Evolutionary conservation across 2,888 invertebrate species (phyloP).

Genomic region (Pyrrhia umbra): DNA sequence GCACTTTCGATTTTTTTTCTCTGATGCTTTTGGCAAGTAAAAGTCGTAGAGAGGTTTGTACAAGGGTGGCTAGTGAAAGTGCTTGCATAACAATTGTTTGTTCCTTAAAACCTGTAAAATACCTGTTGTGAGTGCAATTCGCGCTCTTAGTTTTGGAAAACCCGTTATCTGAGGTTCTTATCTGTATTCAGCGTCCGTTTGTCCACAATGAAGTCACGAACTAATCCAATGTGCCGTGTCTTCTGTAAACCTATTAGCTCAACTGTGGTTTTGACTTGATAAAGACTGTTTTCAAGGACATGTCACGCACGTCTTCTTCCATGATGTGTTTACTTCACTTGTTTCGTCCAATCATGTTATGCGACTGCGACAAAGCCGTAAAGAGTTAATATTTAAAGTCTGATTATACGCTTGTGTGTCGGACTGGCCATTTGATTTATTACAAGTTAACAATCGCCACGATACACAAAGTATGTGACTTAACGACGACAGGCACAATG

Average conservation of each 20-base stretch:
- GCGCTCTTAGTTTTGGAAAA: constrained; percentile 33
- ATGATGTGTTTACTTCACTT: constrained; percentile 18
- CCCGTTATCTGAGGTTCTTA: constrained; percentile 54
- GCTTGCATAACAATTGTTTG: constrained; percentile 69
- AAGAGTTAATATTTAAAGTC: constrained; percentile 12
- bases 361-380: not conserved
- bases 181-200: constrained; percentile 65
- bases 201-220: constrained; percentile 78
- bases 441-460: constrained; percentile 16
- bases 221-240: constrained; percentile 65
- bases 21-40: constrained; percentile 70
- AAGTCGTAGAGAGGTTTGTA: constrained; percentile 69
- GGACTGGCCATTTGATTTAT: constrained; percentile 16
- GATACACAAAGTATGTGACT: not conserved
- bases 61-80: constrained; percentile 73
- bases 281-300: constrained; percentile 46
- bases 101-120: constrained; percentile 63
- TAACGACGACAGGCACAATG: constrained; percentile 3
- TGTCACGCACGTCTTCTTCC: constrained; percentile 17
- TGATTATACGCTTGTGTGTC: constrained; percentile 11
- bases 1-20: constrained; percentile 75
- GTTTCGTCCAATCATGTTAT: constrained; percentile 28
- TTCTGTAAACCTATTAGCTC: constrained; percentile 62
- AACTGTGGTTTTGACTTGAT: constrained; percentile 42
- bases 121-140: constrained; percentile 28